phyloP scores from a whole-genome alignment of 2,113 vertebrate species.

The Prinia subflava region DNA sequence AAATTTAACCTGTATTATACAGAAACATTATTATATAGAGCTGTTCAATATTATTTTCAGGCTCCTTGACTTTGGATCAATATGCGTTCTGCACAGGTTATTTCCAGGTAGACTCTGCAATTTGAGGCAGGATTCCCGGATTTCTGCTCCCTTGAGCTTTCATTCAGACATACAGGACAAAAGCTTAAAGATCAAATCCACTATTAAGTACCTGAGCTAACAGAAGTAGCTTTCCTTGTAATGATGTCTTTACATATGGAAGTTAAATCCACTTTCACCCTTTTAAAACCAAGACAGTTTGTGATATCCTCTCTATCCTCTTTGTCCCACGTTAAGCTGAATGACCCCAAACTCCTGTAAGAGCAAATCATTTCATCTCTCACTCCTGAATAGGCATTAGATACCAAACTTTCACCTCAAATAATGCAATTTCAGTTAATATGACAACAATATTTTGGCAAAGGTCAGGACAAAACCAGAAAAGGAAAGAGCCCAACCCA shows the following conservation, averaged over 20 bases:
- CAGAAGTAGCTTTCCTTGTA: not conserved
- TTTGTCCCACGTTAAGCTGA: not conserved
- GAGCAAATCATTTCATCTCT: not conserved
- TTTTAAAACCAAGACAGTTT: not conserved
- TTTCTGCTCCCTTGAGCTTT: slow-evolving; percentile 7
- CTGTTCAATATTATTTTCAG: not conserved
- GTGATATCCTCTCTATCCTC: not conserved
- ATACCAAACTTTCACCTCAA: not conserved
- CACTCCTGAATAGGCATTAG: not conserved
- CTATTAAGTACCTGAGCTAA: not conserved
- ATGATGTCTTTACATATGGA: not conserved
- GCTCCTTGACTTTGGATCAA: not conserved
- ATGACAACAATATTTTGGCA: not conserved
- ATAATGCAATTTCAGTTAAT: not conserved
- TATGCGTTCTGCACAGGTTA: not conserved
- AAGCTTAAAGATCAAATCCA: not conserved
- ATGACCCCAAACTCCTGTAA: not conserved
- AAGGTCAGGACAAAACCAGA: not conserved
- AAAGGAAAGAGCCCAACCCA: not conserved
- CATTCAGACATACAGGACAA: not conserved
- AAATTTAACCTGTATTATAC: not conserved
- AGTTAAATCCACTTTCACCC: not conserved
- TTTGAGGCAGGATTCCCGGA: not conserved
- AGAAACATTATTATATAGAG: not conserved
- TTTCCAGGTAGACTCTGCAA: not conserved